Evolutionary conservation across 2,113 vertebrate species (phyloP).

Genomic region (Chloropsis cyanopogon): DNA sequence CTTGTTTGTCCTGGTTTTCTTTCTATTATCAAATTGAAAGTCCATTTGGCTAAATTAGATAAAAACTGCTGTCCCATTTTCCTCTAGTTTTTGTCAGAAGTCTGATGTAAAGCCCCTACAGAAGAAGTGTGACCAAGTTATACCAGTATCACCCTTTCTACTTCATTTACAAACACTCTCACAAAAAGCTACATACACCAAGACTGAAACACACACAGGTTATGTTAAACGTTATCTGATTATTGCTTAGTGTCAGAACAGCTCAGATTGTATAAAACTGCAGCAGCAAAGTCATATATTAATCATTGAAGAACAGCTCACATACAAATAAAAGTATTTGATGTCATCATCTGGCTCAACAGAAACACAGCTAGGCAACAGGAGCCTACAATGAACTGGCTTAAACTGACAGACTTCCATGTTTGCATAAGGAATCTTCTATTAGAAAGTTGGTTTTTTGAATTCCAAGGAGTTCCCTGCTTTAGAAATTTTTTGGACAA

Average conservation of each 20-base stretch:
- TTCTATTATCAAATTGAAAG: not conserved
- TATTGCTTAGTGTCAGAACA: not conserved
- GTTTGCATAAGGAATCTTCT: not conserved
- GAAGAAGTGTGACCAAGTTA: not conserved
- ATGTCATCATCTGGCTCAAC: not conserved
- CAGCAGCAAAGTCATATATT: constrained; percentile 12
- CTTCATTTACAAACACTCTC: not conserved
- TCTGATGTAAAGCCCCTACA: not conserved
- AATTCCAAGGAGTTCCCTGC: not conserved
- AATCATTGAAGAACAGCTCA: constrained; percentile 6
- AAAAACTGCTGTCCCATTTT: not conserved
- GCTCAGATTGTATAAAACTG: not conserved
- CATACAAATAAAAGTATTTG: not conserved
- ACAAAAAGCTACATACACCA: not conserved
- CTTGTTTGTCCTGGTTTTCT: not conserved
- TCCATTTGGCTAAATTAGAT: not conserved
- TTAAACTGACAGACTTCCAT: not conserved
- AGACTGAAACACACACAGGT: not conserved
- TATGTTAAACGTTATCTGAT: not conserved
- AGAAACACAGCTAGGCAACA: constrained; percentile 11
- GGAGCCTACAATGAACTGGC: not conserved
- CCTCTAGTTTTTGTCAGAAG: not conserved
- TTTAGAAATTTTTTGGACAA: not conserved
- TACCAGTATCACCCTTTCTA: not conserved
- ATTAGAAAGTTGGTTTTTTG: not conserved